These are phyloP conservation scores for Wiebesia pumilae DNA, from an alignment of 1,140 invertebrate genomes.

Conservation along the genomic window DNA sequence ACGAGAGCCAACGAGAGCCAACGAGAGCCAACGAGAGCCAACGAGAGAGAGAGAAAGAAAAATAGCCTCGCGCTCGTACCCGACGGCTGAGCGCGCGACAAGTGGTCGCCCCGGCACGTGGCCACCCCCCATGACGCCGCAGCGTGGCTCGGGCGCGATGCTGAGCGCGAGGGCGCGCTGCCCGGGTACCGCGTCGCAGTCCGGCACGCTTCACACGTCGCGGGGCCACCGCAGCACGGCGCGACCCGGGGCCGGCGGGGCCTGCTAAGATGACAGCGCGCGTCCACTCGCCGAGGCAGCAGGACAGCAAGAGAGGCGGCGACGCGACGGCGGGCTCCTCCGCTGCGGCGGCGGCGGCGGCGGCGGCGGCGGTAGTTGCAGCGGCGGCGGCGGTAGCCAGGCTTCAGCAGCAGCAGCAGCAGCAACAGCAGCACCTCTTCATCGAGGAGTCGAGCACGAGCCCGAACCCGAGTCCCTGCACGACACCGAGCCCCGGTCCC, in stretches of 20 bases:
- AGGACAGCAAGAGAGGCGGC: slow-evolving; percentile 51
- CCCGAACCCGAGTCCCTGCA: slow-evolving; percentile 67
- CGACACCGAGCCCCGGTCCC: slow-evolving; percentile 70
- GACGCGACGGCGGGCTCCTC: slow-evolving; percentile 7
- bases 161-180: slow-evolving; percentile 49
- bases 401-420: slow-evolving; percentile 69
- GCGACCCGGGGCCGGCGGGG: slow-evolving; percentile 61
- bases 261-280: slow-evolving; percentile 73
- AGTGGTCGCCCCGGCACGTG: slow-evolving; percentile 31
- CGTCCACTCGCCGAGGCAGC: slow-evolving; percentile 73
- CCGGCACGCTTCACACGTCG: not conserved
- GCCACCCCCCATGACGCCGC: not conserved
- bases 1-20: not conserved
- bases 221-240: not conserved
- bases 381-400: slow-evolving; percentile 47
- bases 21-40: not conserved
- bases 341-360: slow-evolving; percentile 26
- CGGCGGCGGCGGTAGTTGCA: slow-evolving; percentile 42
- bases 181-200: not conserved
- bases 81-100: slow-evolving; percentile 6
- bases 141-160: slow-evolving; percentile 63
- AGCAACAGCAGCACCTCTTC: slow-evolving; percentile 65
- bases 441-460: slow-evolving; percentile 65
- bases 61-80: not conserved
- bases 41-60: not conserved